Evolutionary conservation across 2,888 invertebrate species (phyloP), one percentile per base, ranked within the genome.

Genomic region (Beris chalybata): DNA sequence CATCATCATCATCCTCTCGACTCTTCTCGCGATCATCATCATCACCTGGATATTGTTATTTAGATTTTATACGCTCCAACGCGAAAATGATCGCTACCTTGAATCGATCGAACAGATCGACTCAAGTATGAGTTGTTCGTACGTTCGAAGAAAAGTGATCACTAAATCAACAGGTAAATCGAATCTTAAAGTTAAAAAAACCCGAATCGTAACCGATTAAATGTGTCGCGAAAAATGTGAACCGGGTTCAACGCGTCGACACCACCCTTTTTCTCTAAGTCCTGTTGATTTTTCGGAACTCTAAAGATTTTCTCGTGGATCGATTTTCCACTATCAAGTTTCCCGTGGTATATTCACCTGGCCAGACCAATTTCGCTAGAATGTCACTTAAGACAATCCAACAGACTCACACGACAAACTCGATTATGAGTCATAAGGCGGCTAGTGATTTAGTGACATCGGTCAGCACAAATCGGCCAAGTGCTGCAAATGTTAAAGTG

Each of bases 391-490:
- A 70, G 47, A 63, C 70, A 52, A 70, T 70, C 30, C 70, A 70
- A 50, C 70, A 68, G 53, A 61, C 61, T 50, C 64, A 58, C 53
- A 56, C 67, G 56, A 13, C 70, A 9, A 53, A 47, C 30, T 63
- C 69, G 54, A 69, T 70, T 64, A 71, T 69, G 69, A 71, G 68
- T 68, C 71, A 68, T 48, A 70, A 70, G 65, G 58, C 71, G 12
- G 67, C 73, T 45, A 73, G 73, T 73, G 74, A 74, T 71, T 71
- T 74, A 71, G 38, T 38, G 38, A 70, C 72, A 70, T 72, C 74
- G 66, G 70, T 68, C 45, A 70, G 68, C 66, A 44, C 68, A 13
- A 58, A 58, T 63, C 48, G 64, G 38, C 29, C 67, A 12, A 54
- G 50, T 56, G n/a, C 59, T 15, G 61, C 30, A 30, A 53, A 38